Evolutionary conservation across 2,797 vertebrate species (phyloP), one percentile per base, ranked within the genome.

Genomic region (Sardinella longiceps): DNA sequence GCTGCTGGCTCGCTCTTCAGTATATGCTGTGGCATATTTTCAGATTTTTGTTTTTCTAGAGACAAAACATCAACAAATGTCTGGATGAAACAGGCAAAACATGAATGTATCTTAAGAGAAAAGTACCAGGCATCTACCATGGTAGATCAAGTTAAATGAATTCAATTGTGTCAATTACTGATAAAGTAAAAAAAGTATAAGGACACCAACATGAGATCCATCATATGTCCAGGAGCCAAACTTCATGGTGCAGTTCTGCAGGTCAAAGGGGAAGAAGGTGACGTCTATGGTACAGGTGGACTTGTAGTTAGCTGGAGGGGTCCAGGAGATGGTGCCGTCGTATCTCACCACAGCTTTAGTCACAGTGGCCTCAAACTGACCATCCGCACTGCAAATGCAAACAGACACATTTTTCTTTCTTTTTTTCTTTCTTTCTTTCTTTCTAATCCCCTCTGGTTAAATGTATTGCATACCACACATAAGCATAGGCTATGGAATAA

Each of bases 331-430:
- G 30, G 94, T 96, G 23, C 95, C 95, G 81, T 96, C 93, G 83
- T 94, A 93, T 85, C 90, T 95, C 25, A 96, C 95, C 48, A 96
- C 93, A 1, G 94, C 94, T 91, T 96, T 96, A 56, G 97, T 99
- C 84, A 96, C 92, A 0, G 97, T 96, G 37, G 97, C 97, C 90
- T 99, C 98, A 86, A 99, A 99, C 86, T 96, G 96, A 0, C 98
- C 98, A 87, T 99, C 98, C 88, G 98, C 96, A 89, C 98, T 99
- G 90, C 88, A 70, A 33, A 33, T 58, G 83, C 51, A 86, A 43
- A 90, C 48, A 50, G 48, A 14, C 14, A 50, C n/a, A 14, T 18
- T 50, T 50, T 12, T 15, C 14, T 50, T 50, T 50, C 11, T 50
- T 50, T 50, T 11, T 50, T 50, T 15, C 15, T 50, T 2, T 15